Percentiles rank a stretch among this genome's conserved stretches.
Conservation (phyloP, 2,797 vertebrate species). For the Amblyraja radiata region DNA sequence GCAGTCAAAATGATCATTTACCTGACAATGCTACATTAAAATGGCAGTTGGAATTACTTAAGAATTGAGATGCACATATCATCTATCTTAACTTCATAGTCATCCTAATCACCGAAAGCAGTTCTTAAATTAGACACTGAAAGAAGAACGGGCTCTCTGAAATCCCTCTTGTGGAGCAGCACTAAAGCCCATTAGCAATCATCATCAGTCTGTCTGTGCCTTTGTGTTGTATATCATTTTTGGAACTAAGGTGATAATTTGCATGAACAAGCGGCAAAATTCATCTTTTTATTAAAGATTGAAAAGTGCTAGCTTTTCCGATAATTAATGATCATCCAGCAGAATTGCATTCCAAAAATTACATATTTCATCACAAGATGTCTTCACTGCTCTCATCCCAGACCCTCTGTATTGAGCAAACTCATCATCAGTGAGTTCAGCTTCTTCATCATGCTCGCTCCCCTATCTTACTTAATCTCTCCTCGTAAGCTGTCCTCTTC, state of each 20-base stretch:
- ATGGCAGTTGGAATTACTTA: background rate
- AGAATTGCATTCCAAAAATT: background rate
- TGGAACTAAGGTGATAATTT: background rate
- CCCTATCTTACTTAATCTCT: no score
- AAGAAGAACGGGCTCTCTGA: background rate
- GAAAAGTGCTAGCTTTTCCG: background rate
- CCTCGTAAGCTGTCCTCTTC: no score
- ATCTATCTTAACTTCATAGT: background rate
- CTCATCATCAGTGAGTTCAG: no score
- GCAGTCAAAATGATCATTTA: background rate
- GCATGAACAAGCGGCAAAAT: background rate
- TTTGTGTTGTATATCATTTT: background rate
- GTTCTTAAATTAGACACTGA: background rate
- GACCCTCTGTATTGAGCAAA: no score
- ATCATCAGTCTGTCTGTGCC: background rate
- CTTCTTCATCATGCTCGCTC: no score
- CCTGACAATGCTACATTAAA: background rate
- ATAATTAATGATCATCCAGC: background rate
- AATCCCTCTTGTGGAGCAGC: background rate
- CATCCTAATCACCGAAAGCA: background rate
- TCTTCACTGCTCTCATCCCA: no score
- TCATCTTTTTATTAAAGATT: constrained; percentile 9
- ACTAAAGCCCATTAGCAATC: background rate
- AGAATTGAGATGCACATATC: background rate
- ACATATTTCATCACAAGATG: no score